Conservation (phyloP, 2,888 invertebrate genomes). For the Nomada lathburiana region DNA sequence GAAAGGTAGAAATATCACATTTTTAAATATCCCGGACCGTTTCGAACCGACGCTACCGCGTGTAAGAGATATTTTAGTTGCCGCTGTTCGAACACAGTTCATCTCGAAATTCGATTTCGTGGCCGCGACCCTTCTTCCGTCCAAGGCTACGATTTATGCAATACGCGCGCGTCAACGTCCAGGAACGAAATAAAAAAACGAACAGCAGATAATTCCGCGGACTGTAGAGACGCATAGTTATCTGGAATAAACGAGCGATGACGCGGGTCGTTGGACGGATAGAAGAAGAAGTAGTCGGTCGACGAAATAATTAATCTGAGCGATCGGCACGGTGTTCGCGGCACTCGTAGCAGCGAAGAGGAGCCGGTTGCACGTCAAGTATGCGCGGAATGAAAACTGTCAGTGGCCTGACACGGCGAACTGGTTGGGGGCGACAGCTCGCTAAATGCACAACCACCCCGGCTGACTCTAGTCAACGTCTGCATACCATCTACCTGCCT, state of each 20-base stretch:
- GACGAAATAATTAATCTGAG: slow-evolving; percentile 73
- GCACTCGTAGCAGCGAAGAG: slow-evolving; percentile 65
- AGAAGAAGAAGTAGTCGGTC: slow-evolving; percentile 43
- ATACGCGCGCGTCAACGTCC: no score
- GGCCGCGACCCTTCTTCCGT: no score
- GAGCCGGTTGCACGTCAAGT: slow-evolving; percentile 75
- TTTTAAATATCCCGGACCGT: no score
- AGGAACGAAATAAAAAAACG: no score
- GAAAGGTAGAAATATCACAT: no score
- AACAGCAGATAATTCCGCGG: no score
- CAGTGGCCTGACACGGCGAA: slow-evolving; percentile 75
- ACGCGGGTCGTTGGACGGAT: slow-evolving; percentile 13
- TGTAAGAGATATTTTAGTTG: no score
- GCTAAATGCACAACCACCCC: slow-evolving; percentile 78
- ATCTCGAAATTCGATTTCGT: no score
- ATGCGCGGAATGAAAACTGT: slow-evolving; percentile 80
- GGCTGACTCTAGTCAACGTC: slow-evolving; percentile 70
- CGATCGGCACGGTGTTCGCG: slow-evolving; percentile 63
- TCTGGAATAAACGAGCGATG: slow-evolving; percentile 5
- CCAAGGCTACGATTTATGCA: no score
- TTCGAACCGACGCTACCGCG: no score
- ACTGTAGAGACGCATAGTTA: neutral
- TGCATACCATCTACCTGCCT: slow-evolving; percentile 68
- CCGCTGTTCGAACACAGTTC: no score
- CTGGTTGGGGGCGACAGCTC: slow-evolving; percentile 78